Conservation (phyloP, 2,888 invertebrate species). For the Charanyca ferruginea region DNA sequence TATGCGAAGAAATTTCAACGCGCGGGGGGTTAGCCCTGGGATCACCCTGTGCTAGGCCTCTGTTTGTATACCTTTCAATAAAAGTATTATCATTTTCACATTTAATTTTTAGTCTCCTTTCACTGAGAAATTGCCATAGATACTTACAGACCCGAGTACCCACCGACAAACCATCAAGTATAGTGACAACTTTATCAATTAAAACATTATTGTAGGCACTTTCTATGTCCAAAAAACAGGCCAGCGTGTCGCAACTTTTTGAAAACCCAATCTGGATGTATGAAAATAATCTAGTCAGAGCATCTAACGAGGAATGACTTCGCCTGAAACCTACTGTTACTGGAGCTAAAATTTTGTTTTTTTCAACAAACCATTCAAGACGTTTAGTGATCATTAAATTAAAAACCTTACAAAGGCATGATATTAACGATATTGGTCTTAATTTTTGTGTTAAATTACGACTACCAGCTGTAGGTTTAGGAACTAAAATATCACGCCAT, state of each 20-base stretch:
- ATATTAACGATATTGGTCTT: not conserved
- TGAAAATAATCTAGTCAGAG: slow-evolving; percentile 7
- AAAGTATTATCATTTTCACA: too few relatives aligned
- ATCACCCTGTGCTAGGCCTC: too few relatives aligned
- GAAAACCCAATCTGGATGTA: not conserved
- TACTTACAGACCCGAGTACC: slow-evolving; percentile 1
- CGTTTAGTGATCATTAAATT: slow-evolving; percentile 1
- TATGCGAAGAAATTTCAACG: too few relatives aligned
- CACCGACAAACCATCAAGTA: not conserved
- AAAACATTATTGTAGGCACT: slow-evolving; percentile 5
- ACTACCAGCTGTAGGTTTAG: too few relatives aligned
- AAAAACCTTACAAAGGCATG: not conserved
- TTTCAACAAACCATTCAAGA: slow-evolving; percentile 8
- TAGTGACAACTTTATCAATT: not conserved
- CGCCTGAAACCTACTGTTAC: not conserved
- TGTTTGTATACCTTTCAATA: too few relatives aligned
- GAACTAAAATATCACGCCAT: too few relatives aligned
- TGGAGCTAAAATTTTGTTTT: slow-evolving; percentile 1
- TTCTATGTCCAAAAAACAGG: slow-evolving; percentile 1
- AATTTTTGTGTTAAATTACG: too few relatives aligned
- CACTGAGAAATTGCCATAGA: slow-evolving; percentile 1
- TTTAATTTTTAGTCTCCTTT: too few relatives aligned
- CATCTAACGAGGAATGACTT: not conserved
- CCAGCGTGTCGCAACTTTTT: not conserved
- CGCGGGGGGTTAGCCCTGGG: too few relatives aligned